phyloP scores from a whole-genome alignment of 2,113 vertebrate genomes.

The Chloroceryle aenea region DNA sequence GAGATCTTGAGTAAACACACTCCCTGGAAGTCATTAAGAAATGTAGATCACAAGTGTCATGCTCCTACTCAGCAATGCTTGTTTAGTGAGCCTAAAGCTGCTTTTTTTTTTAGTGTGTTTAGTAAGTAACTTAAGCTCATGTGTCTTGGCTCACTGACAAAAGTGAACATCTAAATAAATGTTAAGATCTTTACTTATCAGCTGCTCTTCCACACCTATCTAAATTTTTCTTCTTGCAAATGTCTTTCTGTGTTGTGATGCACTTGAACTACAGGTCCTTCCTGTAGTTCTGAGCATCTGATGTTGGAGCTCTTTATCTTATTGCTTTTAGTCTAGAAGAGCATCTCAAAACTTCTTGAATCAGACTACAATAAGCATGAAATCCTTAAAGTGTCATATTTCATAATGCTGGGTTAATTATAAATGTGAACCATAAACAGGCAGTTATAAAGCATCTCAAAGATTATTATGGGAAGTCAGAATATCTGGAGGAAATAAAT shows the following conservation, averaged over 20 bases:
- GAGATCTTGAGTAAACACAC: neutral
- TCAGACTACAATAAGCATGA: neutral
- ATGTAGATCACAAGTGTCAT: neutral
- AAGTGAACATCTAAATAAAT: neutral
- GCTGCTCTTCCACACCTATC: neutral
- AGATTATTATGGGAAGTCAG: neutral
- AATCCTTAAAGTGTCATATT: neutral
- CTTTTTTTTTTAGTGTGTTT: neutral
- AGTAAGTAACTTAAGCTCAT: neutral
- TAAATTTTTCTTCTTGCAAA: neutral
- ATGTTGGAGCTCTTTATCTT: neutral
- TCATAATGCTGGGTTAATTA: neutral
- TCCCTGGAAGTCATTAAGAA: neutral
- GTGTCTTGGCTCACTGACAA: neutral
- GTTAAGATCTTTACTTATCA: neutral
- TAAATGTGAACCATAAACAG: neutral
- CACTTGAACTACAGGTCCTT: neutral
- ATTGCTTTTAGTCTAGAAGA: neutral
- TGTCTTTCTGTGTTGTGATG: neutral
- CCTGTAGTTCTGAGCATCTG: neutral
- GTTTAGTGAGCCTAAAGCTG: neutral
- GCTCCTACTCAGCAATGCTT: neutral
- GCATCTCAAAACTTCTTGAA: neutral
- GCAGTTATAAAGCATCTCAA: neutral
- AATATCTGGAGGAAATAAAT: neutral